Base-by-base conservation (phyloP, 2,888 invertebrate species). In the Hemithea aestivaria region DNA sequence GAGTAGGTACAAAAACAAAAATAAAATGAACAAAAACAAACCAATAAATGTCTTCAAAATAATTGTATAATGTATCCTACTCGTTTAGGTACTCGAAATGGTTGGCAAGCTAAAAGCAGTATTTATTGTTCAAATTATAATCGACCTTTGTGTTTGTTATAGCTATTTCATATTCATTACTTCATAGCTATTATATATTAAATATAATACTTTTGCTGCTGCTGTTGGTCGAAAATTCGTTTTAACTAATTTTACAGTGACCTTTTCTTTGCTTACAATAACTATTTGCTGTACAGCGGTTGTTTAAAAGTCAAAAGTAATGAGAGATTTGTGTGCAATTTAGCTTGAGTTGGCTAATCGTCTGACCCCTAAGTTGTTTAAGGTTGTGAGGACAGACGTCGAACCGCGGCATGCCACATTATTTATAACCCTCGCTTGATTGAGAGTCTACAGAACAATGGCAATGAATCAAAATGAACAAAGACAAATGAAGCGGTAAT, bases 231-330 rank as follows among this genome's bases (percentile, higher is more conserved):
- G n/a, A n/a, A n/a, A n/a, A n/a, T n/a, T n/a, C n/a, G n/a, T n/a
- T n/a, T n/a, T n/a, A n/a, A n/a, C n/a, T n/a, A n/a, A 25, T 20
- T 10, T 11, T 20, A 33, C 20, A 9, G 24, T 33, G 25, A 28
- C 26, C 24, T 21, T 12, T 25, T 28, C n/a, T n/a, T n/a, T n/a
- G n/a, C n/a, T n/a, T n/a, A n/a, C 11, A 27, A 32, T 3, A 28
- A 28, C 22, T 34, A 34, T 25, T 34, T 24, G 10, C 9, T 7
- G 7, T 24, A 24, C 9, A 20, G 30, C 27, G 27, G 27, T 20
- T 26, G 27, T 31, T 27, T 23, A 21, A 10, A 40, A 35, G 26
- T 23, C 35, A 24, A 35, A 31, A 10, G 10, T 26, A 40, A 30
- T 35, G 26, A 40, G 35, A 22, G 23, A 32, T 6, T 35, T 6